These are phyloP conservation scores for Hylia prasina DNA, from an alignment of 2,113 vertebrate species.

Conservation along the genomic window DNA sequence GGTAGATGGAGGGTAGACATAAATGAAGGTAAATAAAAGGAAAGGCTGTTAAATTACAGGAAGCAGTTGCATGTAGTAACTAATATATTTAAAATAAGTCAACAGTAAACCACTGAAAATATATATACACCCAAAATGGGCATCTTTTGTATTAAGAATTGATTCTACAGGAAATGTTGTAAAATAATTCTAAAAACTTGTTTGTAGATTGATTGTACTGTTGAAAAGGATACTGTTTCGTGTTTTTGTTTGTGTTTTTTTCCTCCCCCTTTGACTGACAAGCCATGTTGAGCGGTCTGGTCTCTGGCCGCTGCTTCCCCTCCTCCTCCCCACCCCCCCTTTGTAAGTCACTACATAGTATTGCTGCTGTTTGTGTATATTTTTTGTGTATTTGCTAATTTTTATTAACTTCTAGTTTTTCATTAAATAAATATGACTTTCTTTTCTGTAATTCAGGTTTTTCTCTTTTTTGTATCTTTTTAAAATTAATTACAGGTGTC, in stretches of 20 bases:
- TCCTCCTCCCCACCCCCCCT: background rate
- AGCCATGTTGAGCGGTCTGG: slow-evolving; percentile 74
- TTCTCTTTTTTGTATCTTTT: slow-evolving; percentile 72
- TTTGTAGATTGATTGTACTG: slow-evolving; percentile 92
- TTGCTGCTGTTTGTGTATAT: slow-evolving; percentile 86
- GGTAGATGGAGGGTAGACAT: slow-evolving; percentile 62
- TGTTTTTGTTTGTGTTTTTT: slow-evolving; percentile 62
- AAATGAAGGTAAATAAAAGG: slow-evolving; percentile 73
- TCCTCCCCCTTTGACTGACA: slow-evolving; percentile 71
- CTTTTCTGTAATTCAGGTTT: slow-evolving; percentile 90
- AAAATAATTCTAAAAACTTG: slow-evolving; percentile 93
- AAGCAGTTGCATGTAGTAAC: slow-evolving; percentile 85
- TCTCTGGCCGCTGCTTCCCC: slow-evolving; percentile 50
- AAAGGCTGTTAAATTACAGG: slow-evolving; percentile 74
- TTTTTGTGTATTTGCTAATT: slow-evolving; percentile 84
- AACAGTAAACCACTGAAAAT: slow-evolving; percentile 84
- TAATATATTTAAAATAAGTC: slow-evolving; percentile 87
- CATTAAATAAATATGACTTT: slow-evolving; percentile 98
- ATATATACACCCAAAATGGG: slow-evolving; percentile 83
- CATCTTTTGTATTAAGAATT: slow-evolving; percentile 89
- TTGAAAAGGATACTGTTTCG: slow-evolving; percentile 75
- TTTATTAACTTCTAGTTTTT: slow-evolving; percentile 95
- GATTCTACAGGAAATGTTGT: slow-evolving; percentile 83
- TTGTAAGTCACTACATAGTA: slow-evolving; percentile 84
- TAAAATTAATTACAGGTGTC: slow-evolving; percentile 64